Conservation (phyloP, 1,140 invertebrate species). For the Drosophila albomicans region DNA sequence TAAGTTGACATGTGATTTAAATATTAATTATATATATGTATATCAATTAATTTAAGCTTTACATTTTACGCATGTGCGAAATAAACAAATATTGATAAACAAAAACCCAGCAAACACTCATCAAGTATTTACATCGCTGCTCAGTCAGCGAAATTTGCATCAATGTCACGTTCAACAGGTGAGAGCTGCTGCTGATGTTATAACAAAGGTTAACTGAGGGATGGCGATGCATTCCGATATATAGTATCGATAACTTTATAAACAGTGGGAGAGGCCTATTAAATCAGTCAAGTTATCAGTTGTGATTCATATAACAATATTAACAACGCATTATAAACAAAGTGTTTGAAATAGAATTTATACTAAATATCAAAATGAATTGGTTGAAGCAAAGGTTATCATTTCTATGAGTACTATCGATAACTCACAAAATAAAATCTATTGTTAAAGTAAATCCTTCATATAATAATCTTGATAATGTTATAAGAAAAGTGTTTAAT, state of each 20-base stretch:
- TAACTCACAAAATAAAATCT: too few relatives aligned
- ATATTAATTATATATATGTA: conserved; percentile 48
- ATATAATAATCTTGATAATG: too few relatives aligned
- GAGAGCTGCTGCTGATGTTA: not conserved
- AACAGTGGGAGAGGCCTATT: not conserved
- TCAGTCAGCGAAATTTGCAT: conserved; percentile 23
- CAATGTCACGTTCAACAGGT: conserved; percentile 28
- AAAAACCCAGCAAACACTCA: not conserved
- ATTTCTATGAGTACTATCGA: too few relatives aligned
- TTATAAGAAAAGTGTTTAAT: not conserved
- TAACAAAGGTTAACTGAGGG: not conserved
- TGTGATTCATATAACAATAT: not conserved
- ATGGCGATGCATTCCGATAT: not conserved
- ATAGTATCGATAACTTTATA: not conserved
- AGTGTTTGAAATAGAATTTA: not conserved
- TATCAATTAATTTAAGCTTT: conserved; percentile 37
- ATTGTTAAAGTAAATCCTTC: too few relatives aligned
- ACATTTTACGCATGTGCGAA: conserved; percentile 22
- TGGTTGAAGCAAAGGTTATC: not conserved
- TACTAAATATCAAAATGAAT: not conserved
- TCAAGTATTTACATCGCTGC: not conserved
- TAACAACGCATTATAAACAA: not conserved
- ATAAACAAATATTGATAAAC: conserved; percentile 24
- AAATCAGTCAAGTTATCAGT: not conserved
- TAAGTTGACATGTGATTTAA: conserved; percentile 69